Conservation (phyloP, 2,113 vertebrate genomes). For the Triplophysa tibetana region DNA sequence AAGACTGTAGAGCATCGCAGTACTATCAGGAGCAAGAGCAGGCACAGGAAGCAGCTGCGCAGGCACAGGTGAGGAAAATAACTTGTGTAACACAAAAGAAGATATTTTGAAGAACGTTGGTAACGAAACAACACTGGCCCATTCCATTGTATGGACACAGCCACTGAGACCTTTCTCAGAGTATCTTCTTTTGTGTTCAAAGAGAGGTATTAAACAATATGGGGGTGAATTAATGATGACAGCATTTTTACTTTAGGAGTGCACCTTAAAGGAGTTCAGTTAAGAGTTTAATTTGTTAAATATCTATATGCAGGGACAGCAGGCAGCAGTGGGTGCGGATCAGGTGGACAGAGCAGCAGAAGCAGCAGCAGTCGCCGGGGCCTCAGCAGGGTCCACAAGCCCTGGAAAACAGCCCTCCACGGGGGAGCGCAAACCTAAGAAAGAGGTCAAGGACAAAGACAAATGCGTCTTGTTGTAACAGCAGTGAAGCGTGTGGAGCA, state of each 20-base stretch:
- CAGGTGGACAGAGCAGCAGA: conserved; percentile 63
- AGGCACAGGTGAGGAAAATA: conserved; percentile 63
- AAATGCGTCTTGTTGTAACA: conserved; percentile 94
- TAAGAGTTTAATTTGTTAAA: neutral
- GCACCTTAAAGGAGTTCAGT: neutral
- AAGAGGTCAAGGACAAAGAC: conserved; percentile 87
- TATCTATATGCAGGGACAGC: conserved; percentile 60
- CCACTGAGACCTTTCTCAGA: too few species aligned
- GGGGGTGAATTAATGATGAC: neutral
- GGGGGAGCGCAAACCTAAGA: conserved; percentile 91
- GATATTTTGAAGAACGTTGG: too few species aligned
- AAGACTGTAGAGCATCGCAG: conserved; percentile 92
- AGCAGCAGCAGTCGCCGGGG: conserved; percentile 35
- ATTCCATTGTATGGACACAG: too few species aligned
- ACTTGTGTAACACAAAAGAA: too few species aligned
- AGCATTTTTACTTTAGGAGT: neutral
- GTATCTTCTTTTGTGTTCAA: too few species aligned
- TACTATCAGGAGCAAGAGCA: conserved; percentile 98
- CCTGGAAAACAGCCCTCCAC: conserved; percentile 81
- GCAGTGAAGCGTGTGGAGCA: conserved; percentile 54
- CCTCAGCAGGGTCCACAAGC: conserved; percentile 75
- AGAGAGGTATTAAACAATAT: too few species aligned
- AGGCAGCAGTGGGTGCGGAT: conserved; percentile 59
- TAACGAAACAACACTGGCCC: too few species aligned
- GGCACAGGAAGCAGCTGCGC: conserved; percentile 73